Evolutionary conservation across 2,888 invertebrate genomes (phyloP).

Genomic region (Cosmia trapezina): DNA sequence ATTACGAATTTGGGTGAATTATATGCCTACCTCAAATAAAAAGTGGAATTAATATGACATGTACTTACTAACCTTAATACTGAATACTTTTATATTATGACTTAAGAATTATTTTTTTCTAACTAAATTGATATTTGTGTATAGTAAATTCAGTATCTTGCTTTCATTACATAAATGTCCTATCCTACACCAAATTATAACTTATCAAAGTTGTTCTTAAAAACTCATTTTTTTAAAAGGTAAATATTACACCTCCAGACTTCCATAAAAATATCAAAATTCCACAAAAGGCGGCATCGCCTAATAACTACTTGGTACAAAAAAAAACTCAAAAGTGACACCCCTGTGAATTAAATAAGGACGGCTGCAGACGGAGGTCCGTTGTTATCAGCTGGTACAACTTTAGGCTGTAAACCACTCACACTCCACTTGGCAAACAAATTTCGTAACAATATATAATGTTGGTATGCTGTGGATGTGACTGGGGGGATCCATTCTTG

Average conservation of each 20-base stretch:
- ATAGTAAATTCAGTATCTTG: neutral
- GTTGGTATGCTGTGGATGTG: conserved; percentile 66
- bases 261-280: neutral
- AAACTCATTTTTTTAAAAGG: neutral
- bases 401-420: conserved; percentile 80
- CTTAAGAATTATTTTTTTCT: neutral
- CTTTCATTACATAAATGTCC: neutral
- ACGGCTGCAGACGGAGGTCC: conserved; percentile 57
- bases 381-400: conserved; percentile 67
- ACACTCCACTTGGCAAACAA: conserved; percentile 76
- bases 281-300: neutral
- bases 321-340: conserved; percentile 45
- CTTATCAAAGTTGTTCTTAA: neutral
- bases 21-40: neutral
- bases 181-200: neutral
- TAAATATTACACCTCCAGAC: neutral
- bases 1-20: conserved; percentile 7
- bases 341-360: conserved; percentile 62
- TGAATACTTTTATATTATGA: neutral
- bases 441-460: conserved; percentile 75
- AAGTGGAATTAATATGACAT: neutral
- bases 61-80: neutral
- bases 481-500: conserved; percentile 3
- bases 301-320: neutral
- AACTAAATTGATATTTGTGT: no score